These are phyloP conservation scores for Cataglyphis livida DNA, from an alignment of 2,888 invertebrate species.

Conservation along the genomic window DNA sequence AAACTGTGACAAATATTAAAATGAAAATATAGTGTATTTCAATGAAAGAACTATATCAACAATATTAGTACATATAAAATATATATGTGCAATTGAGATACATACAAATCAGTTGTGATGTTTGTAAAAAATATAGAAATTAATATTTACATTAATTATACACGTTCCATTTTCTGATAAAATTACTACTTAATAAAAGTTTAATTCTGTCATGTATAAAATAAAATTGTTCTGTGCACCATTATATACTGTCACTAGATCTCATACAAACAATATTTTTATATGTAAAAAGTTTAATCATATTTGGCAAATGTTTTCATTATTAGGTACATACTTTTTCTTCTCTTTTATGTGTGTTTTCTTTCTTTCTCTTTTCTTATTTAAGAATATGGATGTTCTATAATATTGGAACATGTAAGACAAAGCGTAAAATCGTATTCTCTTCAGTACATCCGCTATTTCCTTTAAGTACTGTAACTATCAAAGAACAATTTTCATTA, in stretches of 20 bases:
- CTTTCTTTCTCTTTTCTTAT: neutral
- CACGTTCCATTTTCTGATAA: neutral
- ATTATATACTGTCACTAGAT: neutral
- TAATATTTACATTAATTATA: constrained; percentile 2
- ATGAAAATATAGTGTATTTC: constrained; percentile 13
- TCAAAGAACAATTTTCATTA: constrained; percentile 8
- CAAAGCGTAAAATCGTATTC: constrained; percentile 3
- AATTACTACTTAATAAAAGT: neutral
- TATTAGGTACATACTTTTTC: neutral
- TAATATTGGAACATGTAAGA: neutral
- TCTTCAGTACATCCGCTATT: neutral
- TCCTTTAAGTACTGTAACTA: constrained; percentile 19
- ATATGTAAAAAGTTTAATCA: constrained; percentile 6
- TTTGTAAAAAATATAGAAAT: neutral
- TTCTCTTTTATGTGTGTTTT: neutral
- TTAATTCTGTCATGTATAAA: constrained; percentile 15
- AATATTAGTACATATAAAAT: neutral
- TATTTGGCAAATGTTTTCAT: constrained; percentile 13
- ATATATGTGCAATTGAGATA: constrained; percentile 1
- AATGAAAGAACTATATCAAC: neutral
- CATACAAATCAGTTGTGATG: constrained; percentile 9
- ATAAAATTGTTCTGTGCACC: neutral
- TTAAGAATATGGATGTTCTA: neutral
- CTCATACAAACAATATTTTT: neutral
- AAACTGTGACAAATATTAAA: constrained; percentile 32